phyloP scores from a whole-genome alignment of 2,797 vertebrate genomes.

The Bryconaethiops microstoma region DNA sequence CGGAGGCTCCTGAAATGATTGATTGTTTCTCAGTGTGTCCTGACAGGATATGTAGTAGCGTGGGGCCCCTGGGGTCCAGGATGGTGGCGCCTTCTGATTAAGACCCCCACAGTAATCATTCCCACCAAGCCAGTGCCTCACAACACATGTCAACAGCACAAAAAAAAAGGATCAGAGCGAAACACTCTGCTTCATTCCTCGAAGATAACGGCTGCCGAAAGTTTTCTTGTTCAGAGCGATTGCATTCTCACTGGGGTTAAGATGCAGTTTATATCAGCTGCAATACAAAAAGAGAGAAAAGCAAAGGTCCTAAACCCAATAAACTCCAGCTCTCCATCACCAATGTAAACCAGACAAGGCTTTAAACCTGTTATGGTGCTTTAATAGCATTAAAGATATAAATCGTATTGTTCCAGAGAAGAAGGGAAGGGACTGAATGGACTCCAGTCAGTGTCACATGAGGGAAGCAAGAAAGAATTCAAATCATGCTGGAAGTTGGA shows the following conservation, averaged over 20 bases:
- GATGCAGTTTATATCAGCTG: conserved; percentile 75
- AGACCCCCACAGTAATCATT: conserved; percentile 90
- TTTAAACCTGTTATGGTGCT: conserved; percentile 71
- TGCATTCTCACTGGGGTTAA: conserved; percentile 72
- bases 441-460: conserved; percentile 65
- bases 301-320: conserved; percentile 75
- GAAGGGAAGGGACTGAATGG: conserved; percentile 59
- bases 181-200: conserved; percentile 67
- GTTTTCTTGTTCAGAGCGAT: conserved; percentile 68
- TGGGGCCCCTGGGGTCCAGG: conserved; percentile 86
- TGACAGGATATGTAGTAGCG: conserved; percentile 90
- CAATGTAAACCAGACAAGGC: conserved; percentile 69
- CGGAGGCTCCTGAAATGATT: conserved; percentile 86
- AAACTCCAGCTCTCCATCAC: conserved; percentile 77
- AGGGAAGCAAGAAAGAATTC: conserved; percentile 74
- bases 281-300: conserved; percentile 70
- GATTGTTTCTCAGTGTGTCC: conserved; percentile 92
- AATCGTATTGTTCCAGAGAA: conserved; percentile 71
- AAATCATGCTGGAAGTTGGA: conserved; percentile 62
- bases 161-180: conserved; percentile 64
- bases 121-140: conserved; percentile 80
- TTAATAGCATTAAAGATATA: conserved; percentile 77
- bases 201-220: conserved; percentile 72
- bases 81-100: conserved; percentile 91
- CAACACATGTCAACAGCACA: conserved; percentile 70